A percentile compares a stretch with the other conserved stretches of the same genome.
Evolutionary conservation across 2,888 invertebrate genomes (phyloP).

Genomic region (Proisotoma minuta): DNA sequence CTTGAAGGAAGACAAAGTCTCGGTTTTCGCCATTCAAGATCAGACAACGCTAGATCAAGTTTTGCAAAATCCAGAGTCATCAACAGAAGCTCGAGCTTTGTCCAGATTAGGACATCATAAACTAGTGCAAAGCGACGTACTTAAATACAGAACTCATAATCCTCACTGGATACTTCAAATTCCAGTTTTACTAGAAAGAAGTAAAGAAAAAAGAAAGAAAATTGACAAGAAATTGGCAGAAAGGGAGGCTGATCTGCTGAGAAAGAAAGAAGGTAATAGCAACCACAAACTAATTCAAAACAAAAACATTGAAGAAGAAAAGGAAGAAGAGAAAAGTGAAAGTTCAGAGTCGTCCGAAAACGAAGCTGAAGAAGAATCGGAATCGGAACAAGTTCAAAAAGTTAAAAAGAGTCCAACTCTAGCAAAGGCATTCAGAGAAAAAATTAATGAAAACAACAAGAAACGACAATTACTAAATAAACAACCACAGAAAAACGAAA

Average conservation of each 20-base stretch:
- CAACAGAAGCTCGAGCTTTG: constrained; percentile 26
- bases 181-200: constrained; percentile 40
- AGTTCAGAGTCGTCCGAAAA: neutral
- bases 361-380: neutral
- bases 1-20: constrained; percentile 37
- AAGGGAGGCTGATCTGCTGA: constrained; percentile 3
- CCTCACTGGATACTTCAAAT: constrained; percentile 46
- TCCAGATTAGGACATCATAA: constrained; percentile 35
- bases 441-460: neutral
- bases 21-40: constrained; percentile 33
- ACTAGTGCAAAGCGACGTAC: constrained; percentile 29
- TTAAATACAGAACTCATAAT: constrained; percentile 36
- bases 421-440: neutral
- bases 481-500: neutral
- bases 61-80: constrained; percentile 19
- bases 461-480: neutral
- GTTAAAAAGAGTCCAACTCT: neutral
- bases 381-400: neutral
- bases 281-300: too few species aligned
- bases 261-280: neutral
- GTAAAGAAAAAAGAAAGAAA: constrained; percentile 27
- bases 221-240: constrained; percentile 19
- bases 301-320: neutral
- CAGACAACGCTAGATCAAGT: constrained; percentile 21
- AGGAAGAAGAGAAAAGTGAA: neutral